Conservation (phyloP, 2,797 vertebrate species). For the Acrossocheilus wenchowensis region DNA sequence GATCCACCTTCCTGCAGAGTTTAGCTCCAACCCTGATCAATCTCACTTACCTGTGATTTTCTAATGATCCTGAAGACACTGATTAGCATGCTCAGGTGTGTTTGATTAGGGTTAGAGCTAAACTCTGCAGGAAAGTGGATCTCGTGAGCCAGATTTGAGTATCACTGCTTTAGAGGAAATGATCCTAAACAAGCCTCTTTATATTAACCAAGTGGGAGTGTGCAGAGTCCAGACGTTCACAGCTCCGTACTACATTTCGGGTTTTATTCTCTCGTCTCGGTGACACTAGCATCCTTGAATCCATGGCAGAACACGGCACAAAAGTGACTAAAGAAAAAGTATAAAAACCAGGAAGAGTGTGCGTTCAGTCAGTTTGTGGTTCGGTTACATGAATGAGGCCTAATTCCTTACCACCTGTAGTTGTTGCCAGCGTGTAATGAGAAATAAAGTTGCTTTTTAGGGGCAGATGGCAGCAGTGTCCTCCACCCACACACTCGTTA, state of each 20-base stretch:
- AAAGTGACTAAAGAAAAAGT: conserved; percentile 58
- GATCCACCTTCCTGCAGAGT: no score
- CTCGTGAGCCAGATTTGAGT: no score
- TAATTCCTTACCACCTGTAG: conserved; percentile 86
- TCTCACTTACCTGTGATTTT: no score
- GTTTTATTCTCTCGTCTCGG: not conserved
- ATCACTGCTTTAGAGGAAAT: not conserved
- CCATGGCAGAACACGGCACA: conserved; percentile 69
- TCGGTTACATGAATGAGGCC: conserved; percentile 71
- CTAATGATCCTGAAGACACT: no score
- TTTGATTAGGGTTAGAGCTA: no score
- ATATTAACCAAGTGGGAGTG: conserved; percentile 4
- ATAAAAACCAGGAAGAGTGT: conserved; percentile 65
- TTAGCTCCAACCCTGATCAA: no score
- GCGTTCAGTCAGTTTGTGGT: conserved; percentile 60
- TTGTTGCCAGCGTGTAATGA: conserved; percentile 84
- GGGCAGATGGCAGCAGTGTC: conserved; percentile 64
- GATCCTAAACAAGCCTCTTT: not conserved
- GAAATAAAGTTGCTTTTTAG: conserved; percentile 79
- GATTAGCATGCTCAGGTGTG: no score
- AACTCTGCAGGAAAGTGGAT: no score
- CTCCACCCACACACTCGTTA: conserved; percentile 58
- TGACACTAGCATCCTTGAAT: conserved; percentile 60
- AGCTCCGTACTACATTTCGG: not conserved
- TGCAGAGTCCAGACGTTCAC: not conserved